These are phyloP conservation scores for Pterobdella sp. DNA, from an alignment of 2,888 invertebrate species.

Conservation along the genomic window DNA sequence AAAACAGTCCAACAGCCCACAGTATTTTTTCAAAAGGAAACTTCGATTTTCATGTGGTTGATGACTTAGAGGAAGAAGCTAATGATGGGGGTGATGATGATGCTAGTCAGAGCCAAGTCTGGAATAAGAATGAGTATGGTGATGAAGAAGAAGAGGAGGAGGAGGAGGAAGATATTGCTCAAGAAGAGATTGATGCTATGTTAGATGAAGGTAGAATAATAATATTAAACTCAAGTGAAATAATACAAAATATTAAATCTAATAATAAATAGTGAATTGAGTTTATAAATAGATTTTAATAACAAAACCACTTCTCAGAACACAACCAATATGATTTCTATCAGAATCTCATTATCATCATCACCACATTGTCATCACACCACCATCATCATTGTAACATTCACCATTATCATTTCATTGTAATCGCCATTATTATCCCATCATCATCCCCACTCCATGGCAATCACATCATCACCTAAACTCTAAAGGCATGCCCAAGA, in stretches of 20 bases:
- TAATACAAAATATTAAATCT: too few species aligned
- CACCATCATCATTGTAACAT: not conserved
- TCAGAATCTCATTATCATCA: too few species aligned
- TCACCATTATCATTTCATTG: not conserved
- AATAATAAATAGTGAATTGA: too few species aligned
- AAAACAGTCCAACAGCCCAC: not conserved
- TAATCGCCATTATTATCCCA: not conserved
- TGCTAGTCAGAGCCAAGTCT: not conserved
- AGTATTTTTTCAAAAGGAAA: not conserved
- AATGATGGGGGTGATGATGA: not conserved
- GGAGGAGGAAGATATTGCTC: constrained; percentile 30
- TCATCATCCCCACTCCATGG: not conserved
- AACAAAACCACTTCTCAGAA: too few species aligned
- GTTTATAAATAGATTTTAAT: too few species aligned
- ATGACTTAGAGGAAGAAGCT: not conserved
- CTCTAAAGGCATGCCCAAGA: constrained; percentile 15
- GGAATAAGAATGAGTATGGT: constrained; percentile 21
- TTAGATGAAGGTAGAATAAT: constrained; percentile 34
- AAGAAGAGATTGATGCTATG: constrained; percentile 38
- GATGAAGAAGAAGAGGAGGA: constrained; percentile 25
- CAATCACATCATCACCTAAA: not conserved
- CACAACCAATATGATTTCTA: too few species aligned
- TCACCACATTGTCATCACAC: not conserved
- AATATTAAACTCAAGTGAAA: too few species aligned
- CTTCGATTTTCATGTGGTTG: constrained; percentile 10